Conservation (phyloP, 2,113 vertebrate species). For the Eubucco bourcierii region DNA sequence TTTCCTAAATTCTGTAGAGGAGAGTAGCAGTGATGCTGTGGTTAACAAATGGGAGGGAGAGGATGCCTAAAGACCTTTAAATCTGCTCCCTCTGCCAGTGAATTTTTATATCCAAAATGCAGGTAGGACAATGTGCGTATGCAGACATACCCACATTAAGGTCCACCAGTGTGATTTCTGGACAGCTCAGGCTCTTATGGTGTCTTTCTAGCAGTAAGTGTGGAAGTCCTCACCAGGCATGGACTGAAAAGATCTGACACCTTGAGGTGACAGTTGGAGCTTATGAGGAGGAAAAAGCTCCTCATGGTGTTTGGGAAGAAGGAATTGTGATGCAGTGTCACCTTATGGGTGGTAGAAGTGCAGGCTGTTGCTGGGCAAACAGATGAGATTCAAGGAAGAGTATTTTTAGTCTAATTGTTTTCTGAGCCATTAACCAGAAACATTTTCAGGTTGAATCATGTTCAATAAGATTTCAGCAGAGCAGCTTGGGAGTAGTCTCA, state of each 20-base stretch:
- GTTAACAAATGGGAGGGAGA: too few species aligned
- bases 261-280: background rate
- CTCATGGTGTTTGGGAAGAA: background rate
- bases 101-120: background rate
- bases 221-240: background rate
- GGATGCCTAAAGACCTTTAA: background rate
- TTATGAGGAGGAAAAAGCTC: background rate
- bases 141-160: background rate
- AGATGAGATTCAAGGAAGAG: background rate
- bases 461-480: background rate
- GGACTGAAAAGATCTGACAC: background rate
- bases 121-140: background rate
- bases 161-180: background rate
- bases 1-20: too few species aligned
- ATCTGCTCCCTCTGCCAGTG: background rate
- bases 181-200: background rate
- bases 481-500: background rate
- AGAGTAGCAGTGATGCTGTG: too few species aligned
- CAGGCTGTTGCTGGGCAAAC: background rate
- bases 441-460: background rate
- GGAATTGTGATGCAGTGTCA: fast-evolving
- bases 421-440: background rate
- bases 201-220: background rate
- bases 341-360: background rate
- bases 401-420: background rate